Conservation (phyloP, 2,797 vertebrate genomes). For the Alfaro cultratus region DNA sequence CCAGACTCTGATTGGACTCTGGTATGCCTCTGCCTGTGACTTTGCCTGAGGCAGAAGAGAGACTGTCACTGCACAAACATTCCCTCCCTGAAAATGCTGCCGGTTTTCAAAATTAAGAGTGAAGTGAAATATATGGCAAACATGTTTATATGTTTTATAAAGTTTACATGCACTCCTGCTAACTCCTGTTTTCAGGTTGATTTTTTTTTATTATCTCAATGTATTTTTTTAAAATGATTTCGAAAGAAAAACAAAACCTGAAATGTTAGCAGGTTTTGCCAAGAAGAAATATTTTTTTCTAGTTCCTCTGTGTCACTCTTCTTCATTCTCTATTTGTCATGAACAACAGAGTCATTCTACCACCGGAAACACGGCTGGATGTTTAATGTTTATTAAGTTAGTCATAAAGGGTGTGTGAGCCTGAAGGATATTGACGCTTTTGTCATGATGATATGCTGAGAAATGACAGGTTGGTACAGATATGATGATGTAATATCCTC, state of each 20-base stretch:
- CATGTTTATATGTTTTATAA: constrained; percentile 5
- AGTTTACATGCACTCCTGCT: background rate
- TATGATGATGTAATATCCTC: constrained; percentile 31
- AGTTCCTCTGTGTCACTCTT: background rate
- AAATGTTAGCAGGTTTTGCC: background rate
- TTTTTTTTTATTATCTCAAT: background rate
- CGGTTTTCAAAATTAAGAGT: constrained; percentile 47
- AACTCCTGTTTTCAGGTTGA: constrained; percentile 3
- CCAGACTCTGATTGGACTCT: constrained; percentile 33
- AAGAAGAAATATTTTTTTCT: background rate
- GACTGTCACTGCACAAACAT: constrained; percentile 52
- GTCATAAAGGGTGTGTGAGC: constrained; percentile 44
- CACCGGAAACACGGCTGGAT: background rate
- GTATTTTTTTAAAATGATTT: background rate
- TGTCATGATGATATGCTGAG: constrained; percentile 7
- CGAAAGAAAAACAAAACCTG: background rate
- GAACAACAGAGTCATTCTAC: background rate
- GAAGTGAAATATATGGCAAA: constrained; percentile 45
- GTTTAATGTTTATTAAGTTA: constrained; percentile 10
- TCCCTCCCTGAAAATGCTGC: constrained; percentile 28
- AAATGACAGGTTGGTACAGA: constrained; percentile 29
- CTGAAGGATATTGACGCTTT: background rate
- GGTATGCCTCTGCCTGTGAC: constrained; percentile 30
- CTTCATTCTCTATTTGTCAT: background rate
- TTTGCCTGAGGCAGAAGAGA: constrained; percentile 37